These are phyloP conservation scores for Zeuzera pyrina DNA, from an alignment of 2,888 invertebrate genomes.

Conservation along the genomic window DNA sequence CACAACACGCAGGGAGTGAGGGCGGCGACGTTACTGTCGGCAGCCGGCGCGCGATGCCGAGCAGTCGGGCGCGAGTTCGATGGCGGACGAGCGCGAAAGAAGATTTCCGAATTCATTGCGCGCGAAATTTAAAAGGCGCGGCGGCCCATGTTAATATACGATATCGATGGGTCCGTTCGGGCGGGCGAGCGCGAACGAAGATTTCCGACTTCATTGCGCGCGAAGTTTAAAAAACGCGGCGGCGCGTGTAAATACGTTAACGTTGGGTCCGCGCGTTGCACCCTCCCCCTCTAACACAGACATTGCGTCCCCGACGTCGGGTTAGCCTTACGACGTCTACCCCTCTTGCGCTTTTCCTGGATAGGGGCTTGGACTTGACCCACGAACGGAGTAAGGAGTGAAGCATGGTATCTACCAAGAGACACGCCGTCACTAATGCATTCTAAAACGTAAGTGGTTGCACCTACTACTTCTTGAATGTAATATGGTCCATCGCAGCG, in stretches of 20 bases:
- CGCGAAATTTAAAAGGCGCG: no score
- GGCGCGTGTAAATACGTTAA: no score
- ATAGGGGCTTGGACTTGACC: conserved; percentile 1
- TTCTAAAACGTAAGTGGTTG: conserved; percentile 1
- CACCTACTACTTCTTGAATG: background rate
- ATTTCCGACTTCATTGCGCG: no score
- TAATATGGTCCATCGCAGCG: conserved; percentile 4
- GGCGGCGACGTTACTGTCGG: no score
- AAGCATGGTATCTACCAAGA: conserved; percentile 3
- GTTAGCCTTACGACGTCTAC: background rate
- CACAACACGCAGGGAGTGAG: no score
- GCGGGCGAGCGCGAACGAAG: no score
- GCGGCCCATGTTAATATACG: no score
- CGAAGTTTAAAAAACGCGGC: no score
- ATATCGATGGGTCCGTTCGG: no score
- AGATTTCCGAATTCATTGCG: no score
- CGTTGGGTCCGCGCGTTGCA: background rate
- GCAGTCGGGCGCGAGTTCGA: background rate
- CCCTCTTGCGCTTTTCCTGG: conserved; percentile 2
- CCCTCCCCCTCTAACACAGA: conserved; percentile 4
- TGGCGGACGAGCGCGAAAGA: background rate
- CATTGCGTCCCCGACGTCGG: background rate
- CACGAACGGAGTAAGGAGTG: conserved; percentile 3
- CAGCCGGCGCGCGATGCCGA: no score
- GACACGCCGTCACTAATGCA: background rate